These are phyloP conservation scores for Drosophila seguyi DNA, from an alignment of 1,140 invertebrate genomes.

Conservation along the genomic window DNA sequence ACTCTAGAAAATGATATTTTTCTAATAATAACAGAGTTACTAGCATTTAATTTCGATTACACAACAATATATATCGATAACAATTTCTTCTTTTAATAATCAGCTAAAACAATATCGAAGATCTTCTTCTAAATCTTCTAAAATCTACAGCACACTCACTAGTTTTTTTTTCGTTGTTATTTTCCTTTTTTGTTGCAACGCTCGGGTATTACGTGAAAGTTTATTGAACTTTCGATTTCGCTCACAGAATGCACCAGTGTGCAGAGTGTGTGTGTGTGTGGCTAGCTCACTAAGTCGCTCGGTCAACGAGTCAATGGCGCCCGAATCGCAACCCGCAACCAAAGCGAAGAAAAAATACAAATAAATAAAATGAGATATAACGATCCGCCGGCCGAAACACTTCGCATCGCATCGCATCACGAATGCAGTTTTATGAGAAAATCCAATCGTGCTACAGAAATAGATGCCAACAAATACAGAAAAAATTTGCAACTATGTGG, in stretches of 20 bases:
- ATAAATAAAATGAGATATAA: slow-evolving; percentile 28
- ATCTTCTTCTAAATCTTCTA: slow-evolving; percentile 13
- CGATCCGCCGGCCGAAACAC: slow-evolving; percentile 24
- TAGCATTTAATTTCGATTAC: no score
- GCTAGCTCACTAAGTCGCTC: slow-evolving; percentile 73
- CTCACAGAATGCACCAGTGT: slow-evolving; percentile 61
- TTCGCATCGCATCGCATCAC: slow-evolving; percentile 41
- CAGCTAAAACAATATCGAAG: background rate
- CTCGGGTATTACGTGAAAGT: slow-evolving; percentile 78
- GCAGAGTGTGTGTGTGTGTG: slow-evolving; percentile 17
- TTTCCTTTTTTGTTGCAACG: slow-evolving; percentile 8
- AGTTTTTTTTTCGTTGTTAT: background rate
- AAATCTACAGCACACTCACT: slow-evolving; percentile 5
- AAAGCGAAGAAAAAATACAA: slow-evolving; percentile 47
- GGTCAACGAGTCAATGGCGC: slow-evolving; percentile 83
- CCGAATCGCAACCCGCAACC: slow-evolving; percentile 27
- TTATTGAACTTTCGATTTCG: slow-evolving; percentile 84
- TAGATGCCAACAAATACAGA: slow-evolving; percentile 20
- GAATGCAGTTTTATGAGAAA: slow-evolving; percentile 55
- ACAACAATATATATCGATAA: no score
- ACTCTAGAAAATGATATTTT: no score
- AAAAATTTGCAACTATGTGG: slow-evolving; percentile 31
- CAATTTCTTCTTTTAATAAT: background rate
- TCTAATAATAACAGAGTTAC: no score
- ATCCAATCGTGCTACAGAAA: slow-evolving; percentile 32